Evolutionary conservation across 2,113 vertebrate species (phyloP), one percentile per base, ranked within the genome.

Genomic region (Paratilapia polleni): DNA sequence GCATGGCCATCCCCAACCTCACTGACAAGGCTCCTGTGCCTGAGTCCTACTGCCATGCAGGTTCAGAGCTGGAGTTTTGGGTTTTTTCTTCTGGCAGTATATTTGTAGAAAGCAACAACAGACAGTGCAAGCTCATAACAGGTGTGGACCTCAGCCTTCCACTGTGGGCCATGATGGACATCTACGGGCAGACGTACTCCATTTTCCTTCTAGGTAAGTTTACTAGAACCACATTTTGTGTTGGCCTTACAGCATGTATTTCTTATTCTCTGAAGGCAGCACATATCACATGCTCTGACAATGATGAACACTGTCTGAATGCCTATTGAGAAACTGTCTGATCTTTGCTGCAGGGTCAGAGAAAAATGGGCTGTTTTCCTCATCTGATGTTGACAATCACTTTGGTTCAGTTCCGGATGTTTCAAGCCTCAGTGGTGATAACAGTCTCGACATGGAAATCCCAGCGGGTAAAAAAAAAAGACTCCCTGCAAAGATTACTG

Each of bases 121-220:
- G 8, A 1, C 22, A 26, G 6, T 6, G 5, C 0, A 63, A 78
- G 14, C 41, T 95, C 8, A 59, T 94, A 20, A 15, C 11, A 2
- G 92, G 90, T 0, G 56, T 96, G 57, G 82, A 90, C 26, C 5
- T 94, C 63, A 84, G 59, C 0, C 34, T 24, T 17, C 96, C 95
- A 0, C 93, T 97, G 58, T 98, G 97, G 97, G 97, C 95, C 1
- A 92, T 98, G 86, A 90, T 98, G 22, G 97, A 98, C 26, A 56
- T 97, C 49, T 98, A 98, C 0, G 97, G 97, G 12, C 95, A 96
- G 86, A 96, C 97, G 1, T 87, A 91, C 38, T 89, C 95, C 9
- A 78, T 98, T 58, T 74, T 92, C 24, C 89, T 98, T 3, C 86
- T 96, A 1, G 95, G 97, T 97, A 81, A 91, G 96, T 90, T 73